Conservation (phyloP, 2,113 vertebrate species). For the Glaucidium brasilianum region DNA sequence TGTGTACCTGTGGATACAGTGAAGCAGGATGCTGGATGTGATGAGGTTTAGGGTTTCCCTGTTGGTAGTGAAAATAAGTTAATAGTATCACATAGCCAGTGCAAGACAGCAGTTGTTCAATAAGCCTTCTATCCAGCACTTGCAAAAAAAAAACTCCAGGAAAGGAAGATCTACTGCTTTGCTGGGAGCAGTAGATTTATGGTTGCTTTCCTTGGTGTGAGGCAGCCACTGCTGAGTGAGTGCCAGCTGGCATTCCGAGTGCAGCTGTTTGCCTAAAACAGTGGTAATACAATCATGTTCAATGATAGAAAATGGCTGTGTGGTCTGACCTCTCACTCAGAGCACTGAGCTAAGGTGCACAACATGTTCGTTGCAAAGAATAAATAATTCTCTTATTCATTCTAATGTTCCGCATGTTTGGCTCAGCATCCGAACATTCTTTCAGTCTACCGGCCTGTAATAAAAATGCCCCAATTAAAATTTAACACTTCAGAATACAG, state of each 20-base stretch:
- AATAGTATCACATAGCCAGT: not conserved
- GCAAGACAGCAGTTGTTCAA: not conserved
- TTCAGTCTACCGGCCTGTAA: not conserved
- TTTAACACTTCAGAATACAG: conserved; percentile 32
- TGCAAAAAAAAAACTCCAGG: not conserved
- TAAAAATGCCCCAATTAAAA: conserved; percentile 39
- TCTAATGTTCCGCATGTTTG: not conserved
- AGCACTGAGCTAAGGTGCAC: not conserved
- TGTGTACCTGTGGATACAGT: not conserved
- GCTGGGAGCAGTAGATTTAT: not conserved
- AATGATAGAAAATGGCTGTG: not conserved
- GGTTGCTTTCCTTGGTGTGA: not conserved
- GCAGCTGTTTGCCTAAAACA: not conserved
- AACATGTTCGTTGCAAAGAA: not conserved
- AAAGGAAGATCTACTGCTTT: not conserved
- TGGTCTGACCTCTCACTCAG: not conserved
- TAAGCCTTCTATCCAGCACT: not conserved
- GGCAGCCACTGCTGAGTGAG: not conserved
- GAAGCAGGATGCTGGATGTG: not conserved
- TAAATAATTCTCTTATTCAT: not conserved
- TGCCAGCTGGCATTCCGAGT: not conserved
- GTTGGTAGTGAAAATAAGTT: not conserved
- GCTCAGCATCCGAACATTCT: not conserved
- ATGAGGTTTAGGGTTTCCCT: not conserved
- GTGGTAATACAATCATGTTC: not conserved